These are phyloP conservation scores for Sinodicranocentrus sp. DNA, from an alignment of 2,888 invertebrate species.

Conservation along the genomic window DNA sequence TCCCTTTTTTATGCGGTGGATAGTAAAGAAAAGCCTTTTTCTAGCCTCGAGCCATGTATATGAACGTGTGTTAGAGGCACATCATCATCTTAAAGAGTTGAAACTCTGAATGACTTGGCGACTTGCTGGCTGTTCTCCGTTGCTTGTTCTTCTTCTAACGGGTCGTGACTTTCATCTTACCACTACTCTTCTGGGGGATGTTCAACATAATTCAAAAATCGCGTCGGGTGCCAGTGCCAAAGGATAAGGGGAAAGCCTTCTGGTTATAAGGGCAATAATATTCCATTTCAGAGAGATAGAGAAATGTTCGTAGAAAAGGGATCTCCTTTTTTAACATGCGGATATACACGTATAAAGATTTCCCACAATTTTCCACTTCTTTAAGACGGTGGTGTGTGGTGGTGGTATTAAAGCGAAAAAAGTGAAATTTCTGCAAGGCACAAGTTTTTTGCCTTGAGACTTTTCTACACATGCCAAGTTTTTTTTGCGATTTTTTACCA, in stretches of 20 bases:
- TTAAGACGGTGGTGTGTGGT: too few species aligned
- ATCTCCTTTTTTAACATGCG: too few species aligned
- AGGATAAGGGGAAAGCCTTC: conserved; percentile 42
- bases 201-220: conserved; percentile 65
- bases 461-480: conserved; percentile 34
- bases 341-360: too few species aligned
- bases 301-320: too few species aligned
- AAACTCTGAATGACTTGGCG: conserved; percentile 60
- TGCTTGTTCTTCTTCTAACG: conserved; percentile 33
- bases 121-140: conserved; percentile 36
- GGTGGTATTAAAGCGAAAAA: neutral
- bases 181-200: conserved; percentile 46
- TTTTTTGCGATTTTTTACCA: conserved; percentile 26
- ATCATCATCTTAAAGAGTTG: conserved; percentile 54
- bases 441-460: conserved; percentile 25
- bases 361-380: too few species aligned
- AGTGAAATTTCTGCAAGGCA: conserved; percentile 33
- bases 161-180: conserved; percentile 60
- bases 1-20: conserved; percentile 17
- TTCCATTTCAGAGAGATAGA: neutral
- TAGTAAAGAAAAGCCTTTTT: conserved; percentile 33
- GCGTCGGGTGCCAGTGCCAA: conserved; percentile 60
- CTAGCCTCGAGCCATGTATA: conserved; percentile 46
- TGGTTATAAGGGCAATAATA: neutral
- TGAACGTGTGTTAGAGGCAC: conserved; percentile 56